Evolutionary conservation across 2,888 invertebrate species (phyloP).

Genomic region (Scaptomyza caliginosa): DNA sequence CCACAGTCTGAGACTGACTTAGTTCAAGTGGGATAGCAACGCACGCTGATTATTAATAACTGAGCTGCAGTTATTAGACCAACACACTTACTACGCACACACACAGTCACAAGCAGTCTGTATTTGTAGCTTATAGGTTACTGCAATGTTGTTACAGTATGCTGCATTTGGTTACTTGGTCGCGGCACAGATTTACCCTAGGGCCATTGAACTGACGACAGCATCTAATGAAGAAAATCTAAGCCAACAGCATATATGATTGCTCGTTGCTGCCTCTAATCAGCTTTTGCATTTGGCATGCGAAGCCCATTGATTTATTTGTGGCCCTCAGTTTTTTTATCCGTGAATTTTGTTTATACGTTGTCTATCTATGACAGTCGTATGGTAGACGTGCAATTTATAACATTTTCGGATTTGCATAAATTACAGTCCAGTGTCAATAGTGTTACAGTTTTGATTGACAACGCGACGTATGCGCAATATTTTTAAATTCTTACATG

Average conservation of each 20-base stretch:
- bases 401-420: slow-evolving; percentile 61
- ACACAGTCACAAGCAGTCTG: slow-evolving; percentile 15
- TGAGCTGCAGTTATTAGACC: slow-evolving; percentile 62
- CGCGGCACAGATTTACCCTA: slow-evolving; percentile 32
- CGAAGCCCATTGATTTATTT: slow-evolving; percentile 68
- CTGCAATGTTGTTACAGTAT: neutral
- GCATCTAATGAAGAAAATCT: slow-evolving; percentile 48
- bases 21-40: slow-evolving; percentile 12
- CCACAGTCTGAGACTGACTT: slow-evolving; percentile 10
- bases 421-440: slow-evolving; percentile 45
- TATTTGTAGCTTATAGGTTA: neutral
- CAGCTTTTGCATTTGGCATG: slow-evolving; percentile 57
- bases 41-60: slow-evolving; percentile 68
- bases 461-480: slow-evolving; percentile 33
- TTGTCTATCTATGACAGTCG: slow-evolving; percentile 32
- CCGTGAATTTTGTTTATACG: slow-evolving; percentile 1
- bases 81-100: slow-evolving; percentile 44
- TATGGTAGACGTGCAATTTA: slow-evolving; percentile 35
- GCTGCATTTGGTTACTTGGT: neutral
- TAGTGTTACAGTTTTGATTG: slow-evolving; percentile 32
- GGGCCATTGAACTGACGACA: slow-evolving; percentile 38
- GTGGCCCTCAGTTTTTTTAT: slow-evolving; percentile 22
- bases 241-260: slow-evolving; percentile 5
- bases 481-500: slow-evolving; percentile 39
- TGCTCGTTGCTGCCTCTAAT: slow-evolving; percentile 34